Base-by-base conservation (phyloP, 2,113 vertebrate species). In the Gadus chalcogrammus region DNA sequence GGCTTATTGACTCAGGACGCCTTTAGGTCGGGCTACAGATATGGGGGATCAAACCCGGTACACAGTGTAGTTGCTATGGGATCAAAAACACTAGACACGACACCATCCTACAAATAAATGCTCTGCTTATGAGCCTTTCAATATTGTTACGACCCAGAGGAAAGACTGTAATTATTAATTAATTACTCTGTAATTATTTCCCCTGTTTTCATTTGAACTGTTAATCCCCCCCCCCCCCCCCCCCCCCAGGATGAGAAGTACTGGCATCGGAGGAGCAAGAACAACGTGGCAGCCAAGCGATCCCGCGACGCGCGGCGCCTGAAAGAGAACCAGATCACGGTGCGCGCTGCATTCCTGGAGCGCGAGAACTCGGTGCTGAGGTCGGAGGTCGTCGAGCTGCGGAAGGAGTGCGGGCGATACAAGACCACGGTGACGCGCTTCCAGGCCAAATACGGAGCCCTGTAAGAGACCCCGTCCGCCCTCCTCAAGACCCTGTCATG, bases 261-360 rank as follows among this genome's bases (percentile, higher is more conserved):
- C 18, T 99, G 97, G 97, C 92, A 94, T 2, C 90, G 96, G 66
- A 92, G 97, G 75, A 96, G 95, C 90, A 99, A 99, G 89, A 99
- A 99, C 81, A 99, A 98, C 0, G 62, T 98, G 82, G 97, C 97
- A 0, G 97, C 97, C 8, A 98, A 99, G 70, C 95, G 97, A 53
- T 99, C 97, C 0, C 94, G 97, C 0, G 97, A 98, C 0, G 97
- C 97, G 53, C 92, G 97, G 61, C 90, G 97, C 9, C 77, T 99
- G 68, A 99, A 99, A 89, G 97, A 98, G 83, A 99, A 99, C 74
- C 97, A 98, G 92, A 99, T 99, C 91, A 96, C 95, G 0, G 96
- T 99, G 72, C 91, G 97, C 69, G 96, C 97, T 0, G 95, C 97
- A 35, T 99, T 99, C 84, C 93, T 99, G 63, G 97, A 99, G 92